Conservation (phyloP, 1,140 invertebrate genomes). For the Contarinia nasturtii region DNA sequence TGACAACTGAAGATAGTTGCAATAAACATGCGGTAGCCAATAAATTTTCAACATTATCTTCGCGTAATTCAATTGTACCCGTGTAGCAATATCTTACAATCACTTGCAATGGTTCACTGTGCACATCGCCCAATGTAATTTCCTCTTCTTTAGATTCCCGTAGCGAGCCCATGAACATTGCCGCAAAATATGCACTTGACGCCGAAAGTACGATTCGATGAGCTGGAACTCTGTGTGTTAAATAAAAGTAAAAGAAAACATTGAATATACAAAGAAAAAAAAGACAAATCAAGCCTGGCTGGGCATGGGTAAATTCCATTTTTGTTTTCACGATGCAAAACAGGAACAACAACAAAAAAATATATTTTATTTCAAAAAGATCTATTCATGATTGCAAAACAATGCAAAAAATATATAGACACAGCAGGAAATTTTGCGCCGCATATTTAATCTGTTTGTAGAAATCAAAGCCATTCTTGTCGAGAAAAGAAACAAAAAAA, state of each 20-base stretch:
- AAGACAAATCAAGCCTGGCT: background rate
- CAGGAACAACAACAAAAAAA: background rate
- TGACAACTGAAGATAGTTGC: slow-evolving; percentile 70
- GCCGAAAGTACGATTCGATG: slow-evolving; percentile 66
- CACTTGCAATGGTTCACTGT: slow-evolving; percentile 35
- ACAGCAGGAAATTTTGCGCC: background rate
- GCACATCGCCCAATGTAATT: slow-evolving; percentile 64
- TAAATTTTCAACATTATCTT: slow-evolving; percentile 70
- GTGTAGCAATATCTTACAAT: slow-evolving; percentile 43
- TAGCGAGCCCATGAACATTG: slow-evolving; percentile 82
- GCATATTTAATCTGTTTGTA: background rate
- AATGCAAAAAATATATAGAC: too few species aligned
- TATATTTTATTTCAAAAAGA: background rate
- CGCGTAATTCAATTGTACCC: slow-evolving; percentile 56
- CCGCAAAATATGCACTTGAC: slow-evolving; percentile 84
- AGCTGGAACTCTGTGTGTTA: slow-evolving; percentile 27
- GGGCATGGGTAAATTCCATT: background rate
- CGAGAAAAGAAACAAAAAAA: background rate
- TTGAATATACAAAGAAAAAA: background rate
- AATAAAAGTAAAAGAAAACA: background rate
- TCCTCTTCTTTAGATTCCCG: slow-evolving; percentile 68
- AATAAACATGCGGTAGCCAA: slow-evolving; percentile 72
- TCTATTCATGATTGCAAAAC: too few species aligned
- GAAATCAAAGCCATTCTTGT: background rate
- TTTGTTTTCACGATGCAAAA: background rate